Conservation (phyloP, 2,888 invertebrate species). For the Cataglyphis albicans region DNA sequence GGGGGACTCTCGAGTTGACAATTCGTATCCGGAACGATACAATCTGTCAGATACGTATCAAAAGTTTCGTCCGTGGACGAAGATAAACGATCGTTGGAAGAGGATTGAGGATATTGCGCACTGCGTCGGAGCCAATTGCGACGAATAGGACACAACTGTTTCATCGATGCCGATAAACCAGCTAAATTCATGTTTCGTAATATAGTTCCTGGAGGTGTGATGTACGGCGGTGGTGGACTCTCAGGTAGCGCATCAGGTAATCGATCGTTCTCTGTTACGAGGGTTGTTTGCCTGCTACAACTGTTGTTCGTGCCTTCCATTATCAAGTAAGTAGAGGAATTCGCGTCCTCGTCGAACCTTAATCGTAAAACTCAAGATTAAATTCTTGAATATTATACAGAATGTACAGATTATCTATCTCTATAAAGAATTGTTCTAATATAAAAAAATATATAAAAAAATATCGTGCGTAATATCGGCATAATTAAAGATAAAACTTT, state of each 20-base stretch:
- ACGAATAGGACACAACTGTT: conserved; percentile 40
- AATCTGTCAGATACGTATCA: conserved; percentile 80
- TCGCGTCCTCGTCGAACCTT: conserved; percentile 69
- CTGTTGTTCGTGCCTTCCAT: conserved; percentile 70
- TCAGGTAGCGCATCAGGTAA: conserved; percentile 69
- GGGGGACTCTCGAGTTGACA: background rate
- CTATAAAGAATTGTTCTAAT: background rate
- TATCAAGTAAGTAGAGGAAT: conserved; percentile 65
- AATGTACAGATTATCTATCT: background rate
- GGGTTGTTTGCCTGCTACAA: conserved; percentile 69
- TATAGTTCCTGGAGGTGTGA: conserved; percentile 81
- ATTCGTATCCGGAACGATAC: conserved; percentile 41
- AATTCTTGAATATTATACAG: conserved; percentile 6
- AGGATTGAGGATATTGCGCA: conserved; percentile 69
- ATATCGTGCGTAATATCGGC: background rate
- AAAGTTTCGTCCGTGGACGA: conserved; percentile 75
- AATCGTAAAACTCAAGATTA: conserved; percentile 2
- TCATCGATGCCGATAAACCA: conserved; percentile 24
- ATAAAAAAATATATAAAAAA: background rate
- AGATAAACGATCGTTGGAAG: conserved; percentile 58
- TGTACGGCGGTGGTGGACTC: conserved; percentile 84
- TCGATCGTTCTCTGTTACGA: conserved; percentile 27
- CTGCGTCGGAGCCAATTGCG: conserved; percentile 70
- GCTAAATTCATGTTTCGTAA: conserved; percentile 65
- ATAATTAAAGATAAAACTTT: background rate